phyloP scores from a whole-genome alignment of 2,888 invertebrate species.

The Perithous albicinctus region DNA sequence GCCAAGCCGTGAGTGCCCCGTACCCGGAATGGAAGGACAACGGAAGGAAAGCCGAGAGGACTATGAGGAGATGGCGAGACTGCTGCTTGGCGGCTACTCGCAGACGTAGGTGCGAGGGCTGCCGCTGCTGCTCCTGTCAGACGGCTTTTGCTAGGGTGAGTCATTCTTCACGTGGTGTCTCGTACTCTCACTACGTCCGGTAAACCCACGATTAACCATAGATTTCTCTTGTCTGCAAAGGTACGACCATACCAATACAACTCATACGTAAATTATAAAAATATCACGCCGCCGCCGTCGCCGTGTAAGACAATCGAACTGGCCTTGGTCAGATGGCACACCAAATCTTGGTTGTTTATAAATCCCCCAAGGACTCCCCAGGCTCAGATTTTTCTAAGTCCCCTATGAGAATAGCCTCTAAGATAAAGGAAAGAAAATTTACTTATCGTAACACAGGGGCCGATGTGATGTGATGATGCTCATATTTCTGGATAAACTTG shows the following conservation, averaged over 20 bases:
- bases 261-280: neutral
- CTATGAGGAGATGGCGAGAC: constrained; percentile 28
- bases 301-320: too few relatives aligned
- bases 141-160: constrained; percentile 34
- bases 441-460: too few relatives aligned
- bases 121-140: constrained; percentile 24
- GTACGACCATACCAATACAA: neutral
- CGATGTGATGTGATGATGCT: too few relatives aligned
- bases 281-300: too few relatives aligned
- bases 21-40: constrained; percentile 35
- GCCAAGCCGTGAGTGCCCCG: constrained; percentile 34
- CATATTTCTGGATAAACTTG: too few relatives aligned
- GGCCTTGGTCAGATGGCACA: too few relatives aligned
- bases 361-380: too few relatives aligned
- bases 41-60: constrained; percentile 35
- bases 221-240: neutral
- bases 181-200: constrained; percentile 18
- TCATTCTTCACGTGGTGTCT: constrained; percentile 25
- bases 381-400: too few relatives aligned
- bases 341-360: too few relatives aligned
- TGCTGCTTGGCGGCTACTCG: constrained; percentile 16
- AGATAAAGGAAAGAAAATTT: too few relatives aligned
- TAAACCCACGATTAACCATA: constrained; percentile 30
- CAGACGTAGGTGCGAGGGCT: constrained; percentile 37
- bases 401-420: too few relatives aligned